Conservation (phyloP, 1,140 invertebrate species). For the Musca vetustissima region DNA sequence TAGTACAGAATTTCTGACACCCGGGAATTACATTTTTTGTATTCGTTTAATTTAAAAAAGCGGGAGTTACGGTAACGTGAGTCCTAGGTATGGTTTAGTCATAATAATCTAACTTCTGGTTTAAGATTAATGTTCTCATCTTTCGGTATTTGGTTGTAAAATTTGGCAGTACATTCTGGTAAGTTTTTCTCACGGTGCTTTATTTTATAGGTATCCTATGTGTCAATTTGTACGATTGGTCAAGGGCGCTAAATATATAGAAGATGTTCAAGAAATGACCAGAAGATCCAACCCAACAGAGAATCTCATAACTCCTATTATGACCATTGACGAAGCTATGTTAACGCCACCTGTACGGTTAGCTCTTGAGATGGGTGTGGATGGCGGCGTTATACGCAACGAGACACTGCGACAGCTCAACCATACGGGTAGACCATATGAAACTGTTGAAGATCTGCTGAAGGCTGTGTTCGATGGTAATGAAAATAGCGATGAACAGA, state of each 20-base stretch:
- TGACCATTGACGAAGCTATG: constrained; percentile 54
- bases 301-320: constrained; percentile 23
- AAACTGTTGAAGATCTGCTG: constrained; percentile 66
- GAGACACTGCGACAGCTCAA: constrained; percentile 57
- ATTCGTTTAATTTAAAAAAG: too few species aligned
- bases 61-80: too few species aligned
- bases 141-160: too few species aligned
- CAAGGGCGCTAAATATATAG: constrained; percentile 78
- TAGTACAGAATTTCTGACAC: too few species aligned
- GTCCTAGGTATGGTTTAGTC: too few species aligned
- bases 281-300: constrained; percentile 8
- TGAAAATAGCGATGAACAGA: constrained; percentile 62
- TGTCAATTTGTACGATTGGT: constrained; percentile 78
- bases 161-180: too few species aligned
- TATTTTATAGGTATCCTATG: constrained; percentile 67
- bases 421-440: constrained; percentile 58
- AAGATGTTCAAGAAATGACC: constrained; percentile 44
- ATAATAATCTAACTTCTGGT: too few species aligned
- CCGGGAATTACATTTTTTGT: too few species aligned
- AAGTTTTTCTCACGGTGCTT: too few species aligned
- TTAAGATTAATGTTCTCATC: too few species aligned
- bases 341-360: constrained; percentile 59
- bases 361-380: constrained; percentile 70
- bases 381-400: constrained; percentile 66
- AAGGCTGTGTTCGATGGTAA: constrained; percentile 66